Base-by-base conservation (phyloP, 2,888 invertebrate species). In the Teleogryllus oceanicus region DNA sequence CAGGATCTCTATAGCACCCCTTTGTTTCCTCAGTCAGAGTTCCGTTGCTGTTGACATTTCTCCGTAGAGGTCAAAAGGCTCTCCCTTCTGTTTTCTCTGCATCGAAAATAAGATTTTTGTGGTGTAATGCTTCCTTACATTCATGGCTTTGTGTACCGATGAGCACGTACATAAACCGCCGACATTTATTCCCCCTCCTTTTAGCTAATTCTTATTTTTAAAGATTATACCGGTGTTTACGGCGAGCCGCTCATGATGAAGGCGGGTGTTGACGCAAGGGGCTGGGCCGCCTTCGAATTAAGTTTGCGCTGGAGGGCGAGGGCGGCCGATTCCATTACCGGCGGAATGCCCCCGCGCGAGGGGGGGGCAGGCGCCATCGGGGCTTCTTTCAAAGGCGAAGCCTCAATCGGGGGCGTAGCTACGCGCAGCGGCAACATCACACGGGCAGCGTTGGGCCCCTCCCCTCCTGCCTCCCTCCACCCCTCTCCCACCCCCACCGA, bases 1-100 rank as follows among this genome's bases (percentile, higher is more conserved):
- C 62, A 62, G 62, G 62, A n/a, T 62, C 62, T 62, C 62, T 62
- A n/a, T n/a, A 62, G 62, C 62, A 62, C 62, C 13, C n/a, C 62
- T 62, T 62, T 62, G 62, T 62, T 62, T 62, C 62, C 62, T 62
- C 62, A 13, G 62, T 62, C 62, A 62, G 62, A 62, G 62, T 18
- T n/a, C 13, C n/a, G 5, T n/a, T n/a, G 62, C 62, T 62, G n/a
- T 62, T 62, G 11, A 62, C 62, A 62, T 62, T 62, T 62, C 62
- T n/a, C 13, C 62, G 62, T 8, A n/a, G 62, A 62, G 62, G 62
- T 62, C 62, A 62, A 62, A n/a, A 62, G n/a, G 62, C n/a, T 18
- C 62, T 18, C 62, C 37, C 37, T 37, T 62, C 62, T 62, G 62
- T 62, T n/a, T 62, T 62, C 16, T 62, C 13, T 62, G 16, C 62